Percentiles rank a stretch among this genome's conserved stretches.
Conservation (phyloP, 2,888 invertebrate genomes). For the Hyles lineata region DNA sequence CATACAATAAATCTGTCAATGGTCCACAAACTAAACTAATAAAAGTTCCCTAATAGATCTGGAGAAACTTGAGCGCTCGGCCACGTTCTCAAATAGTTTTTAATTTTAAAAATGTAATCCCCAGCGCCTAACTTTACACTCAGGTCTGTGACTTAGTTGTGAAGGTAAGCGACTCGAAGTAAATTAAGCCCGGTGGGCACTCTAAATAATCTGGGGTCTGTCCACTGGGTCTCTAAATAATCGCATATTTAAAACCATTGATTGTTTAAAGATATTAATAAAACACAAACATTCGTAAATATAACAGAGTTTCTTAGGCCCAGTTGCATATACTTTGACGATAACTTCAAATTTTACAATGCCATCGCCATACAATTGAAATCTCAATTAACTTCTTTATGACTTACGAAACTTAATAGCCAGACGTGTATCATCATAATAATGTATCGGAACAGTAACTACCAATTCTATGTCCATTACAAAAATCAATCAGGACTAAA, state of each 20-base stretch:
- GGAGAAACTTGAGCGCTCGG: slow-evolving; percentile 8
- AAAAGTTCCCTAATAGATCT: slow-evolving; percentile 16
- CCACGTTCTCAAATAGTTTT: not conserved
- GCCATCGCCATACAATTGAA: too few relatives aligned
- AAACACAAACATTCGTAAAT: not conserved
- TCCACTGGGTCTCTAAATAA: too few relatives aligned
- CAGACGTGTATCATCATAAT: not conserved
- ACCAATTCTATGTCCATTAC: not conserved
- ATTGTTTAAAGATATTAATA: not conserved
- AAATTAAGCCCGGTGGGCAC: not conserved
- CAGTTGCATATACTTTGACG: too few relatives aligned
- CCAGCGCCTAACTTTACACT: not conserved
- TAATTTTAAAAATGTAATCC: slow-evolving; percentile 3
- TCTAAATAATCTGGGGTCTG: not conserved
- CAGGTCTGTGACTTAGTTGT: not conserved
- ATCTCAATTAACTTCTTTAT: too few relatives aligned
- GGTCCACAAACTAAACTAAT: slow-evolving; percentile 22
- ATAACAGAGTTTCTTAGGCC: not conserved
- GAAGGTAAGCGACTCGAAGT: not conserved
- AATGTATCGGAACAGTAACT: not conserved
- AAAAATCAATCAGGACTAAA: not conserved
- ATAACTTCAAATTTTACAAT: too few relatives aligned
- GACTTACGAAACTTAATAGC: not conserved
- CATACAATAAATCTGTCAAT: slow-evolving; percentile 15
- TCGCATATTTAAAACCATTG: not conserved